Percentiles rank a stretch among this genome's conserved stretches.
Conservation (phyloP, 2,888 invertebrate species). For the Ephialtes manifestator region DNA sequence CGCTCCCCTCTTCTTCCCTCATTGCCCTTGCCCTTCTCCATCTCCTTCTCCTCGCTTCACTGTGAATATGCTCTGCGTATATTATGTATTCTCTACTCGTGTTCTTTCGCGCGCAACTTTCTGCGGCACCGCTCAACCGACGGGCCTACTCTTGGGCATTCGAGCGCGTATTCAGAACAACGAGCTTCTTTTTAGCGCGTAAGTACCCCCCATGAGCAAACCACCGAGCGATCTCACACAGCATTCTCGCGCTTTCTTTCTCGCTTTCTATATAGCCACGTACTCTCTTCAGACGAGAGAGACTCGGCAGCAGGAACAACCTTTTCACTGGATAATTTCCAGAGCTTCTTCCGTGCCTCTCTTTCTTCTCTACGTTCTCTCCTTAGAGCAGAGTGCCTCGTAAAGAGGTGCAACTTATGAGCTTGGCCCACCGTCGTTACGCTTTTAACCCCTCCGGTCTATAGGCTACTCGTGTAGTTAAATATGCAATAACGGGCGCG, state of each 20-base stretch:
- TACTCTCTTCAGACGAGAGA: conserved; percentile 17
- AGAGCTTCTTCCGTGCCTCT: conserved; percentile 30
- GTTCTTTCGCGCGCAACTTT: conserved; percentile 52
- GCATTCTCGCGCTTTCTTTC: conserved; percentile 20
- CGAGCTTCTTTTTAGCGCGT: conserved; percentile 43
- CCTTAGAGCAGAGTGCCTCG: conserved; percentile 70
- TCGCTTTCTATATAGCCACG: conserved; percentile 3
- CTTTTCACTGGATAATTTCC: conserved; percentile 67
- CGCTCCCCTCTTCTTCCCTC: not conserved
- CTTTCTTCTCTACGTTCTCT: conserved; percentile 12
- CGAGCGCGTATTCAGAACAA: conserved; percentile 57
- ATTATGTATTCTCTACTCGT: conserved; percentile 37
- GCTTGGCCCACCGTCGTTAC: conserved; percentile 76
- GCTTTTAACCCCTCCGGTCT: conserved; percentile 67
- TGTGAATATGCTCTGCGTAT: conserved; percentile 19
- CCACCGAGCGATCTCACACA: conserved; percentile 51
- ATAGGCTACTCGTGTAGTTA: conserved; percentile 55
- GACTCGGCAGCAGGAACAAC: not conserved
- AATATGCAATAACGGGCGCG: conserved; percentile 67
- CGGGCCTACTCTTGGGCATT: conserved; percentile 6
- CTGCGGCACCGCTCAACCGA: conserved; percentile 39
- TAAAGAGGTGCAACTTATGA: conserved; percentile 80
- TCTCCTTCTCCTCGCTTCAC: not conserved
- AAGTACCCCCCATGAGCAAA: conserved; percentile 53
- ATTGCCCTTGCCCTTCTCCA: too few species aligned